Base-by-base conservation (phyloP, 2,113 vertebrate genomes). In the Tachysurus vachellii region DNA sequence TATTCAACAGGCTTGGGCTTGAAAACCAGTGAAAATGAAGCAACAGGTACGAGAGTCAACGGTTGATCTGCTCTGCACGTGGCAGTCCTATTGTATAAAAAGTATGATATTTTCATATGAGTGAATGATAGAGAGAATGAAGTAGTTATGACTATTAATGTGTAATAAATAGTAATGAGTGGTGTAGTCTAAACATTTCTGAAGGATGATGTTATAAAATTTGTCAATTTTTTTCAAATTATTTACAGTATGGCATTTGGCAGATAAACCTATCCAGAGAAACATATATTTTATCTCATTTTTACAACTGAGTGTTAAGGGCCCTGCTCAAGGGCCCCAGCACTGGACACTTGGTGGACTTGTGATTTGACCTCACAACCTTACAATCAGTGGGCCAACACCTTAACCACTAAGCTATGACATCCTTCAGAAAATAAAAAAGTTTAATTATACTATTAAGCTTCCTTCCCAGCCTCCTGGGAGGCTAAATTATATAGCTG, bases 1-100 rank as follows among this genome's bases (percentile, higher is more conserved):
- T 84, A 82, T 71, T 57, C 84, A 77, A 88, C 84, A 86, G 71
- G 88, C 80, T 80, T 66, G 26, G 57, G 57, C 85, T 71, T 36
- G 84, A 83, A 56, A 86, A 70, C 47, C 21, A 54, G 56, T 88
- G 28, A 66, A 64, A 85, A 82, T 44, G 12, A 26, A 80, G 62
- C 54, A 68, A 84, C 21, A 14, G 19, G 53, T 47, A 83, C 11
- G 36, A n/a, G 54, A 85, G 57, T 50, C n/a, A 82, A 56, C 47
- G 2, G n/a, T 21, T 57, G 36, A 6, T 53, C 56, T 64, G 50
- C 44, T 28, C 71, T 86, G 47, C 53, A 42, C 82, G 80, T 64
- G 73, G 70, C 61, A 76, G 42, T 2, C 42, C 85, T 75, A 57
- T 84, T 86, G 75, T 89, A 81, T 42, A 66, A 42, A 9, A 61